Base-by-base conservation (phyloP, 2,888 invertebrate species). In the Orchesellides sinensis region DNA sequence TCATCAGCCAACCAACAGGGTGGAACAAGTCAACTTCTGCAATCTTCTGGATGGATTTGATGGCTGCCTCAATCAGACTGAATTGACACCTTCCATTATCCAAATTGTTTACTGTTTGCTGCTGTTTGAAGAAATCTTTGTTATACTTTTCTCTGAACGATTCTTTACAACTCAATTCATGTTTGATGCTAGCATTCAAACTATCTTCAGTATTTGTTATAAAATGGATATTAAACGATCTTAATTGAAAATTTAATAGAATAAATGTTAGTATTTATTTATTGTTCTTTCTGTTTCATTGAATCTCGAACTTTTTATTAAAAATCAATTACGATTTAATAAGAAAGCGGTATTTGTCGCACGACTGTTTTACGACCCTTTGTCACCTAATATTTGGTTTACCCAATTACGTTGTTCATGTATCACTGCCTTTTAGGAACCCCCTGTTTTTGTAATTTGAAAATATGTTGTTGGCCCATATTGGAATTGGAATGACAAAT, bases 41-140 rank as follows among this genome's bases (percentile, higher is more conserved):
- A 85, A 82, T 85, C 85, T 66, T 74, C 85, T 25, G 85, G 85
- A 56, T 85, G 85, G 85, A 85, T 85, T 81, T 85, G 85, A 85
- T 83, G 78, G 69, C 59, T 23, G 78, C 78, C 69, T 69, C 69
- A 78, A 78, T 69, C 69, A 78, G 78, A 78, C 78, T 78, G 78
- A 78, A 69, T 69, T 61, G 61, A 69, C 78, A 78, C 78, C 61
- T 78, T 78, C 78, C 78, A 78, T 63, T 78, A 49, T 69, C 61
- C 52, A 69, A 69, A 69, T 78, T 77, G 54, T 66, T 75, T n/a
- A n/a, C 21, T 25, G 54, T 47, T 54, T 59, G 14, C 19, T 59
- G 45, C 14, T 59, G n/a, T 59, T 25, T 40, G 2, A 40, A 40
- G 10, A 14, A 2, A 5, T 40, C 2, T 40, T 5, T 40, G 2